Evolutionary conservation across 1,140 invertebrate genomes (phyloP), one percentile per base, ranked within the genome.

Genomic region (Zophobas morio): DNA sequence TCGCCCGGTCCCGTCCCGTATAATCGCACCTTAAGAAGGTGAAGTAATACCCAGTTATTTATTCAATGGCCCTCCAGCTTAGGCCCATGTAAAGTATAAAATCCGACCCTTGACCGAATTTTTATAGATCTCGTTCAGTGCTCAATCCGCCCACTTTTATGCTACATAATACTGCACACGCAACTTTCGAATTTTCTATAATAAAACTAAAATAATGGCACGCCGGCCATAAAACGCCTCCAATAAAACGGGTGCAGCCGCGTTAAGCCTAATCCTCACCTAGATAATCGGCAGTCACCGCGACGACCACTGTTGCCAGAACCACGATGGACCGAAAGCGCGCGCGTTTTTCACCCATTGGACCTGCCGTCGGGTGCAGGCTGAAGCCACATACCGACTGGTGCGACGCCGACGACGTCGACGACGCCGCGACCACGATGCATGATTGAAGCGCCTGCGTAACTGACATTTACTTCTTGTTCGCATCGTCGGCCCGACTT

Each of bases 111-210:
- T 76, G 76, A 74, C 79, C 76, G 79, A 71, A 78, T 77, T 78
- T 80, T 74, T 74, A 78, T 72, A 77, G 60, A 54, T 70, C 47
- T 77, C 75, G 70, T 77, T 78, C 78, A 60, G 51, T 51, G 49
- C 74, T 79, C 75, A 80, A 80, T 78, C 63, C 75, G 49, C 78
- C 75, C 8, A 57, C 72, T 75, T 63, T 70, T 73, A 71, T 49
- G 51, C 70, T 71, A 47, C 63, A 72, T 75, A 75, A 75, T 75
- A 80, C 60, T 53, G 47, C 49, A 77, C 79, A 80, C 79, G 79
- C 79, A 72, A 80, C 53, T 76, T 78, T 80, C 76, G 76, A 80
- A 80, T 80, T 80, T 80, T 78, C 76, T 66, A 76, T 76, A 78
- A 78, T 78, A 76, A 80, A 80, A 76, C 56, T 54, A 70, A 76